These are phyloP conservation scores for Cabera pusaria DNA, from an alignment of 2,888 invertebrate species.

Conservation along the genomic window DNA sequence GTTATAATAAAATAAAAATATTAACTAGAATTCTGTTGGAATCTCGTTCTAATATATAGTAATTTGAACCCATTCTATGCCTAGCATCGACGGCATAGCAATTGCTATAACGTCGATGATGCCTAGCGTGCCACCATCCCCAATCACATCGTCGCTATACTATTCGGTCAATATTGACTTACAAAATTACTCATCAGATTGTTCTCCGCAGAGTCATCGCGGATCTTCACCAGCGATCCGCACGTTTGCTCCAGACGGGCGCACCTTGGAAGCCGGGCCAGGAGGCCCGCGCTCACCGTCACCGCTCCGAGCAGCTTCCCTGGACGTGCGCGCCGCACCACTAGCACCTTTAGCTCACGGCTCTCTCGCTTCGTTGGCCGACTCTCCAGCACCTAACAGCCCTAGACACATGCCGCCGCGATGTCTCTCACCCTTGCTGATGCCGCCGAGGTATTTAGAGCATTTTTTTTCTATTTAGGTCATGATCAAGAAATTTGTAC, in stretches of 20 bases:
- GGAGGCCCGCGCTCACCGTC: conserved; percentile 89
- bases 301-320: conserved; percentile 89
- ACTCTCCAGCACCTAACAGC: conserved; percentile 72
- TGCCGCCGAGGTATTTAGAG: conserved; percentile 87
- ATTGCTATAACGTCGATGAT: too few relatives aligned
- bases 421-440: conserved; percentile 90
- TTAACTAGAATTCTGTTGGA: too few relatives aligned
- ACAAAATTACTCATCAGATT: too few relatives aligned
- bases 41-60: too few relatives aligned
- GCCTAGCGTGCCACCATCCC: too few relatives aligned
- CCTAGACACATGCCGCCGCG: conserved; percentile 76
- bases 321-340: conserved; percentile 89
- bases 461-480: too few relatives aligned
- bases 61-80: too few relatives aligned
- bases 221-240: conserved; percentile 93
- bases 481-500: too few relatives aligned
- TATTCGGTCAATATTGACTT: too few relatives aligned
- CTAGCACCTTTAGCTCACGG: conserved; percentile 88
- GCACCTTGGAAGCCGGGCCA: conserved; percentile 82
- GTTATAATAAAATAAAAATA: too few relatives aligned
- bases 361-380: conserved; percentile 86
- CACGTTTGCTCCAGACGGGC: conserved; percentile 92
- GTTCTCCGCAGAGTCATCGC: conserved; percentile 87
- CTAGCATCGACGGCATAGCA: too few relatives aligned
- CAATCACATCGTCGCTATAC: too few relatives aligned